Base-by-base conservation (phyloP, 2,113 vertebrate species). In the Podarcis cretensis region DNA sequence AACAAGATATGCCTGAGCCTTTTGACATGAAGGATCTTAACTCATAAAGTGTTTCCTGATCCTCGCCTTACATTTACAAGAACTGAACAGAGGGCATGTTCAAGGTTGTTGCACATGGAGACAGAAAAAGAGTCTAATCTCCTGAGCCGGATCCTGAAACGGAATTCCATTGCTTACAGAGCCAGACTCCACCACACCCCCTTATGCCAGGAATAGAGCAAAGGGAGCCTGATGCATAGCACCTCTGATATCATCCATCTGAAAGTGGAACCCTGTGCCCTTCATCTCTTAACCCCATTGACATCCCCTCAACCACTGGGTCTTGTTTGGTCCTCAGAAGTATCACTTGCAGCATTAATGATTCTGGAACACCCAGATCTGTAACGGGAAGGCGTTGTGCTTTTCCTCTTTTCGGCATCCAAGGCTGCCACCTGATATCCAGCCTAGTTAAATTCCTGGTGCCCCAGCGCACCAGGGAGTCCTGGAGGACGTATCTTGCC, bases 71-170 rank as follows among this genome's bases (percentile, higher is more conserved):
- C 68, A 27, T 78, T 84, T 48, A 37, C 40, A 84, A 71, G 16
- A 87, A 57, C 63, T 54, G 66, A 27, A 25, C 27, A 69, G 78
- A 32, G 40, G n/a, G 27, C 48, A 71, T 37, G 65, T 35, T 79
- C 63, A 71, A 71, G 40, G 30, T 69, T 87, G 65, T 32, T 63
- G 2, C 77, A n/a, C 25, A 63, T 14, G 43, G 69, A 75, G 30
- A 48, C 20, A 8, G 27, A 88, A 82, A 76, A 79, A 16, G 27
- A 48, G 25, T 75, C 32, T 65, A 32, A 30, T 43, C 54, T 66
- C 48, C 59, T 74, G 35, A 63, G 80, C 59, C 80, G 83, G 35
- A 83, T 75, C n/a, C 35, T 73, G 68, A 87, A 63, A 87, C 43
- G 30, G 35, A 82, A 79, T 63, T 76, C 59, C 35, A 83, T 30